Percentiles rank a stretch among this genome's conserved stretches.
phyloP scores from a whole-genome alignment of 2,888 invertebrate genomes.

The Lacanobia wlatinum region DNA sequence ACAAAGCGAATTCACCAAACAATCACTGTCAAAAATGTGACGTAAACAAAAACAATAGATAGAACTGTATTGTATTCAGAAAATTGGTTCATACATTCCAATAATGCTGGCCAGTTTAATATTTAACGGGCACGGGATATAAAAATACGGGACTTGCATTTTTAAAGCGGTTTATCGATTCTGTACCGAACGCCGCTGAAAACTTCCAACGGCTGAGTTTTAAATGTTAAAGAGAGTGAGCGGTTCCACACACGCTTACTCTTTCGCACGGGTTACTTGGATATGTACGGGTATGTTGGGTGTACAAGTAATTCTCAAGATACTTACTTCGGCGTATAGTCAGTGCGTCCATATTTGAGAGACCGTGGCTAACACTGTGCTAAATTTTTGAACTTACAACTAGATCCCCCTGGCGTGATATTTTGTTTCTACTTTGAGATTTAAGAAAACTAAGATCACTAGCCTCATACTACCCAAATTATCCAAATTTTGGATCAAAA shows the following conservation, averaged over 20 bases:
- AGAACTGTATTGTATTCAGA: slow-evolving; percentile 35
- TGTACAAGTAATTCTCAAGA: slow-evolving; percentile 18
- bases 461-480: neutral
- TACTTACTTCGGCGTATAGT: neutral
- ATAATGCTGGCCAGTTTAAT: slow-evolving; percentile 44
- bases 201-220: slow-evolving; percentile 35
- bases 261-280: neutral
- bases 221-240: slow-evolving; percentile 45
- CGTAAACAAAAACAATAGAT: slow-evolving; percentile 51
- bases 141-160: slow-evolving; percentile 63
- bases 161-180: slow-evolving; percentile 64
- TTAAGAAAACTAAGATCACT: neutral
- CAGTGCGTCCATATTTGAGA: neutral
- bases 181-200: slow-evolving; percentile 30
- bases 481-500: neutral
- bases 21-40: slow-evolving; percentile 51
- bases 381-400: slow-evolving; percentile 13
- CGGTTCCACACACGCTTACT: slow-evolving; percentile 21
- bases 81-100: slow-evolving; percentile 56
- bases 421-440: neutral
- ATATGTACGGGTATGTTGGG: slow-evolving; percentile 3
- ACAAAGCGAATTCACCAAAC: slow-evolving; percentile 24
- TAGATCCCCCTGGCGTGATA: neutral
- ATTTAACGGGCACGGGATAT: slow-evolving; percentile 38
- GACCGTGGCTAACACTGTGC: neutral